Base-by-base conservation (phyloP, 2,113 vertebrate species). In the Caretta caretta region DNA sequence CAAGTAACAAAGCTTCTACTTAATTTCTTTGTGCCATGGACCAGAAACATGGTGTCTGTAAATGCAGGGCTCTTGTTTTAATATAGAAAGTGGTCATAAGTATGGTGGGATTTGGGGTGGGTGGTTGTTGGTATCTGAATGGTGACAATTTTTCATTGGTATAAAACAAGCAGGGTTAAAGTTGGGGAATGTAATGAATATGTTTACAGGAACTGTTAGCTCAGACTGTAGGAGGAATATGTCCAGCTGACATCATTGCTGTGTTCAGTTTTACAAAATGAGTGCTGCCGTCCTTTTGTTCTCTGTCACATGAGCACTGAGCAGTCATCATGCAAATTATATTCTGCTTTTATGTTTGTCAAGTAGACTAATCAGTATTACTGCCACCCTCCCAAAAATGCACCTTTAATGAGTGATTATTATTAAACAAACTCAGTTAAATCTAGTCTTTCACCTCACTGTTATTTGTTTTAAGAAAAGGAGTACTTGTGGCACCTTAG, bases 331-430 rank as follows among this genome's bases (percentile, higher is more conserved):
- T 8, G 46, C 49, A 8, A 0, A 13, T 22, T 49, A 54, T 13
- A 31, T 10, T 46, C 65, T 53, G 19, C 19, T 22, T 48, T 59
- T 1, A 22, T 7, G 4, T 12, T 49, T 16, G 48, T 24, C 6
- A 13, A 29, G 25, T n/a, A 13, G 8, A 7, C 8, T 1, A 16
- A 6, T 1, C 76, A 11, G 1, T 16, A 42, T n/a, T 10, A 22
- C 10, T 81, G 75, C 25, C 31, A 48, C 22, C 13, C 25, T 56
- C 42, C 16, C 59, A 25, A 54, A 56, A 80, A 49, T 65, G 75
- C 38, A 2, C 14, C n/a, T 19, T 20, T 42, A 22, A 22, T 19
- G 57, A 78, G 75, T 46, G 24, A 24, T 35, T 22, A 51, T 31
- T 50, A 10, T 62, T 27, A 48, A 25, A 2, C 86, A 38, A 38